Conservation (phyloP, 2,113 vertebrate species). For the Chlorocebus sabaeus region DNA sequence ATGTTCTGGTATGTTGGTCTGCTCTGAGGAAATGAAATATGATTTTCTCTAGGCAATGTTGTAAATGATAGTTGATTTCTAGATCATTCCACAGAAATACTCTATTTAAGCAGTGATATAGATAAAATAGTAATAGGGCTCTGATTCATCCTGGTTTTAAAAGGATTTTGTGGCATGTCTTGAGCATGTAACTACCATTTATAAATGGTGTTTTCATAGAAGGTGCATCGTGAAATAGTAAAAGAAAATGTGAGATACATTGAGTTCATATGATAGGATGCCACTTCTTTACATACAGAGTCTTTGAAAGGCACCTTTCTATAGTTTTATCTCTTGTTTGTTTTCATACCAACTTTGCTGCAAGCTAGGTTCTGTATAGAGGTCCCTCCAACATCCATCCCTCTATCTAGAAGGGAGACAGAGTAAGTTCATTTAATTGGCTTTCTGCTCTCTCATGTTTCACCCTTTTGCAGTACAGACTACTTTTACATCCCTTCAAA, state of each 20-base stretch:
- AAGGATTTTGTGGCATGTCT: neutral
- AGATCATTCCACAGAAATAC: neutral
- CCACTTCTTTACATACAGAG: neutral
- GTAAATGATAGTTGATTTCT: neutral
- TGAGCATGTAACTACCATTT: neutral
- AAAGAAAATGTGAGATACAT: neutral
- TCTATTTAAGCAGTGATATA: neutral
- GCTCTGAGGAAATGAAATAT: neutral
- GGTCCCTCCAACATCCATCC: fast-evolving
- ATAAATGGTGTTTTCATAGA: neutral
- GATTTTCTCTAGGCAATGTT: neutral
- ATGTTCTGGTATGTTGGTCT: neutral
- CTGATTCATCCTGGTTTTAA: neutral
- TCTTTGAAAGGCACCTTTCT: neutral
- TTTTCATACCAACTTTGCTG: neutral
- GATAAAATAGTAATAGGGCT: neutral
- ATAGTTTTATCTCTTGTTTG: neutral
- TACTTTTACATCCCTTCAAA: no score
- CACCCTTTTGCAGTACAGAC: neutral
- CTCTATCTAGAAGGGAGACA: neutral
- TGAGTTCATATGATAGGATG: neutral
- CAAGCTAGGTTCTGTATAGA: fast-evolving
- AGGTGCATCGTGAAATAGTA: neutral
- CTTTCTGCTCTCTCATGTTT: neutral
- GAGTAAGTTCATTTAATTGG: neutral